phyloP scores from a whole-genome alignment of 2,888 invertebrate species.

The Phorcus lineatus region DNA sequence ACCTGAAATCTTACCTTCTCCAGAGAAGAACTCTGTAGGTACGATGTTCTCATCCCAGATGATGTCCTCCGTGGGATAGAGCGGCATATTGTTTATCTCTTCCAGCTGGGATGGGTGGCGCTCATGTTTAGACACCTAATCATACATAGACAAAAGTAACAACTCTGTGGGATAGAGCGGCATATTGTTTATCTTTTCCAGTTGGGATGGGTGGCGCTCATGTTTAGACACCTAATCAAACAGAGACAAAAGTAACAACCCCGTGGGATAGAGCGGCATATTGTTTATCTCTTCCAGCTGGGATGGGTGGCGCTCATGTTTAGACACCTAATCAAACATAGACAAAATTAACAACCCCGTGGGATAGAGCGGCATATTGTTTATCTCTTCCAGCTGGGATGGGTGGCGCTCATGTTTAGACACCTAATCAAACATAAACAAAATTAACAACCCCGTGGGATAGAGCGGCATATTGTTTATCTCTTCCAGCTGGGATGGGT shows the following conservation, averaged over 20 bases:
- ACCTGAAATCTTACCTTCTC: slow-evolving; percentile 82
- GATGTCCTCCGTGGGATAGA: slow-evolving; percentile 97
- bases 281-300: slow-evolving; percentile 88
- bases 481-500: slow-evolving; percentile 93
- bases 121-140: slow-evolving; percentile 81
- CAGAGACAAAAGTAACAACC: too few relatives aligned
- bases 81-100: slow-evolving; percentile 96
- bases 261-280: slow-evolving; percentile 71
- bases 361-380: slow-evolving; percentile 98
- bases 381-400: slow-evolving; percentile 94
- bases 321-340: too few relatives aligned
- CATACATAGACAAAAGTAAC: not conserved
- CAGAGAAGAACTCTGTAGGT: slow-evolving; percentile 96
- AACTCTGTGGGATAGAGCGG: too few relatives aligned
- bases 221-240: too few relatives aligned
- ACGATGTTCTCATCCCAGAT: slow-evolving; percentile 99
- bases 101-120: slow-evolving; percentile 93
- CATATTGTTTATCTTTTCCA: slow-evolving; percentile 85
- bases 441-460: slow-evolving; percentile 98
- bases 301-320: slow-evolving; percentile 90
- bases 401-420: slow-evolving; percentile 86
- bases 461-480: slow-evolving; percentile 98
- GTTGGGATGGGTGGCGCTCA: slow-evolving; percentile 91
- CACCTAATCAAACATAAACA: too few relatives aligned
- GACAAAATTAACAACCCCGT: too few relatives aligned